phyloP scores from a whole-genome alignment of 2,113 vertebrate species.

The Noturus placidus region DNA sequence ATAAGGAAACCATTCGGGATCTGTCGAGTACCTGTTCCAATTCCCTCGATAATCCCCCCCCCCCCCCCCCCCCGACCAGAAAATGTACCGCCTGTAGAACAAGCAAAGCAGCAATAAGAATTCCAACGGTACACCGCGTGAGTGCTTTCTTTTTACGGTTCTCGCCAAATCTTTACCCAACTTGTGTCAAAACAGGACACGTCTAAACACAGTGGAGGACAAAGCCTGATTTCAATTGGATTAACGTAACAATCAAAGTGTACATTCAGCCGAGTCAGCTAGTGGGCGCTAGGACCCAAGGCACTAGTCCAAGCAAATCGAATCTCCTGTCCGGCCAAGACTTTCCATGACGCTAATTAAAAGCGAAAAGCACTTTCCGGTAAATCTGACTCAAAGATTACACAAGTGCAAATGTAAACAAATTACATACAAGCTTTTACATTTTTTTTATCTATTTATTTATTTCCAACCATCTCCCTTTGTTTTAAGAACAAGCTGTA shows the following conservation, averaged over 20 bases:
- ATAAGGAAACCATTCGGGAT: neutral
- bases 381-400: neutral
- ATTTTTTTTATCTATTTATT: too few relatives aligned
- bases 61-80: neutral
- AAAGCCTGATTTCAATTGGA: neutral
- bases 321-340: neutral
- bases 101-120: neutral
- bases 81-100: neutral
- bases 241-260: neutral
- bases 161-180: neutral
- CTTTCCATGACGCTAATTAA: constrained; percentile 27
- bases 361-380: constrained; percentile 23
- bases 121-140: neutral
- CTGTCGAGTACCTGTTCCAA: neutral
- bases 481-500: neutral
- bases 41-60: neutral
- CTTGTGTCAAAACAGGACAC: too few relatives aligned
- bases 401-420: neutral
- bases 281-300: neutral
- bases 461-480: neutral
- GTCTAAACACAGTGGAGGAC: neutral
- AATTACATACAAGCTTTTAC: neutral
- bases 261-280: neutral
- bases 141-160: neutral
- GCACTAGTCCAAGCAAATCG: neutral